Conservation (phyloP, 2,888 invertebrate genomes). For the Halictus quadricinctus region DNA sequence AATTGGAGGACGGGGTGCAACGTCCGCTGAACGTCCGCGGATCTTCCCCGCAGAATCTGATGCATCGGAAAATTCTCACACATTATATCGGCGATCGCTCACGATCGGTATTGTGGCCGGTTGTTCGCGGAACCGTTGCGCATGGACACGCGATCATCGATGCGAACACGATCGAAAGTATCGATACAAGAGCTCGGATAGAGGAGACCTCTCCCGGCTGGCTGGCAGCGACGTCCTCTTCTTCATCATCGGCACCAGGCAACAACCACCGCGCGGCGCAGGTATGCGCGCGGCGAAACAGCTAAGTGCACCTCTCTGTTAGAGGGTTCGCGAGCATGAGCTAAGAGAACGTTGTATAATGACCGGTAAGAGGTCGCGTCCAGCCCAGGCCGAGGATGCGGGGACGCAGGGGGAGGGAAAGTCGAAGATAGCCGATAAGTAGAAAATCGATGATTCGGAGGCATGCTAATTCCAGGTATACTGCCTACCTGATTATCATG, state of each 20-base stretch:
- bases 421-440: slow-evolving; percentile 75
- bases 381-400: slow-evolving; percentile 8
- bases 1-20: slow-evolving; percentile 12
- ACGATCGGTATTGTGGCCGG: slow-evolving; percentile 42
- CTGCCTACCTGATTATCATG: slow-evolving; percentile 57
- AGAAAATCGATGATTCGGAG: slow-evolving; percentile 79
- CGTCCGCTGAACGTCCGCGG: slow-evolving; percentile 15
- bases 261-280: slow-evolving; percentile 27
- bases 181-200: slow-evolving; percentile 47
- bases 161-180: slow-evolving; percentile 62
- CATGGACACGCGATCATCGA: slow-evolving; percentile 66
- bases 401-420: slow-evolving; percentile 24
- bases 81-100: slow-evolving; percentile 47
- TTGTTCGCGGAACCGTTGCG: slow-evolving; percentile 60
- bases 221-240: slow-evolving; percentile 48
- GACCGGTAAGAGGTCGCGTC: slow-evolving; percentile 70
- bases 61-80: slow-evolving; percentile 43
- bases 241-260: slow-evolving; percentile 63
- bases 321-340: slow-evolving; percentile 58
- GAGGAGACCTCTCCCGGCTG: slow-evolving; percentile 25
- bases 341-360: slow-evolving; percentile 63
- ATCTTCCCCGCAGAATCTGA: slow-evolving; percentile 39
- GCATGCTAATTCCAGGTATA: slow-evolving; percentile 73
- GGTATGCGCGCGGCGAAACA: slow-evolving; percentile 47
- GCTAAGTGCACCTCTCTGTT: slow-evolving; percentile 64